Conservation (phyloP, 2,113 vertebrate genomes). For the Urocitellus parryii region DNA sequence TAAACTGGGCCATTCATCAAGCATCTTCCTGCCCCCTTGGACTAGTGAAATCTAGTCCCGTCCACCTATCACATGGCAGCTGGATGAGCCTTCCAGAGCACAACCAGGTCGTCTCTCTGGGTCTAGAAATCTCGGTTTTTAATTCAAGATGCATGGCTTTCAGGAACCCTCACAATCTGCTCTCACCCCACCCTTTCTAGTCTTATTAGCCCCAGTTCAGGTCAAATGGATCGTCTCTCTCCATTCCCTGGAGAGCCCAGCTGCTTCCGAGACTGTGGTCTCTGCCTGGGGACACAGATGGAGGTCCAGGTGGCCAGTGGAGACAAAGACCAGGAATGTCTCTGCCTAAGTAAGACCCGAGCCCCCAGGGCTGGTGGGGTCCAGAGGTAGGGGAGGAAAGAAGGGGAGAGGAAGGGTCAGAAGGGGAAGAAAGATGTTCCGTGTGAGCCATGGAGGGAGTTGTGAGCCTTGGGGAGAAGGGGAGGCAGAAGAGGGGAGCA, state of each 20-base stretch:
- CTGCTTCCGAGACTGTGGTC: neutral
- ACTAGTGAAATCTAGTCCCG: neutral
- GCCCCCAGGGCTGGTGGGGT: neutral
- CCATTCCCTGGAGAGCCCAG: neutral
- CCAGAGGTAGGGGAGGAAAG: neutral
- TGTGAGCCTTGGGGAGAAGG: neutral
- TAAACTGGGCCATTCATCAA: neutral
- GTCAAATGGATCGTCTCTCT: neutral
- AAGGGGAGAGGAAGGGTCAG: neutral
- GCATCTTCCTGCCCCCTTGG: neutral
- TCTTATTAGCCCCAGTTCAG: neutral
- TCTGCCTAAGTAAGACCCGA: neutral
- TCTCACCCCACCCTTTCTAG: neutral
- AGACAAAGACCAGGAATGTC: accelerated
- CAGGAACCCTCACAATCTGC: neutral
- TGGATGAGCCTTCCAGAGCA: neutral
- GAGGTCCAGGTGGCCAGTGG: neutral
- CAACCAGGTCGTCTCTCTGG: neutral
- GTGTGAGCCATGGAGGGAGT: neutral
- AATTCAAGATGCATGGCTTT: slow-evolving; percentile 2
- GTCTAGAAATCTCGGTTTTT: slow-evolving; percentile 7
- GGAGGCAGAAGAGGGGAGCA: neutral
- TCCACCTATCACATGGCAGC: neutral
- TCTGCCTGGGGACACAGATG: neutral
- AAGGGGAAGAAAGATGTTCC: neutral